These are phyloP conservation scores for Anastrepha ludens DNA, from an alignment of 1,140 invertebrate genomes.

Conservation along the genomic window DNA sequence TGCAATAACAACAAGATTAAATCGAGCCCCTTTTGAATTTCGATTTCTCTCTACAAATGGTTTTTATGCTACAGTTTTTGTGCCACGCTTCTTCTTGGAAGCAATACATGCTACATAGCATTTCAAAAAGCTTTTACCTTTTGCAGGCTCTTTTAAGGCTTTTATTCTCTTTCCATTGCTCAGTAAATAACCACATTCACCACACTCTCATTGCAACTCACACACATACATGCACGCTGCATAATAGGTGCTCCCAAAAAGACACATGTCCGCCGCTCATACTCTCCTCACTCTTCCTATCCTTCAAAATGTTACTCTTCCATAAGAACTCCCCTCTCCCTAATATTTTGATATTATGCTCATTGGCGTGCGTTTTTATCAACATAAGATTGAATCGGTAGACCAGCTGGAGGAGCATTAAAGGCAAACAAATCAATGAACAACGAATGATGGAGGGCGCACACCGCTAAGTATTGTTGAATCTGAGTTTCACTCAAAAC, in stretches of 20 bases:
- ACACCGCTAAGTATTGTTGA: background rate
- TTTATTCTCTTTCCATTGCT: background rate
- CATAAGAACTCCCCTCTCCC: background rate
- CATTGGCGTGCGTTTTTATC: background rate
- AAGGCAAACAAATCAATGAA: background rate
- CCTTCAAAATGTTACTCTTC: background rate
- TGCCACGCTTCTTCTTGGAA: too few species aligned
- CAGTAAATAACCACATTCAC: background rate
- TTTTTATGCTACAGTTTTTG: too few species aligned
- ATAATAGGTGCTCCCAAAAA: background rate
- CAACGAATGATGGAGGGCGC: background rate
- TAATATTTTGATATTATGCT: background rate
- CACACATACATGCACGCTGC: background rate
- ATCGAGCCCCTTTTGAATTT: too few species aligned
- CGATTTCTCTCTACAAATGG: too few species aligned
- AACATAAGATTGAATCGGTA: conserved; percentile 1
- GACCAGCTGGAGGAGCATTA: background rate
- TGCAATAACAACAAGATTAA: too few species aligned
- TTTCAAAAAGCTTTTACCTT: background rate
- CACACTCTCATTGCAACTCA: conserved; percentile 8
- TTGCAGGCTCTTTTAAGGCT: background rate
- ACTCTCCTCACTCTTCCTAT: background rate
- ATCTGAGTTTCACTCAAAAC: conserved; percentile 19
- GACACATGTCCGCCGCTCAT: background rate
- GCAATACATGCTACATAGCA: background rate